A percentile compares a stretch with the other conserved stretches of the same genome.
These are phyloP conservation scores for Parapristionchus giblindavisi DNA, from an alignment of 2,888 invertebrate genomes.

Conservation along the genomic window DNA sequence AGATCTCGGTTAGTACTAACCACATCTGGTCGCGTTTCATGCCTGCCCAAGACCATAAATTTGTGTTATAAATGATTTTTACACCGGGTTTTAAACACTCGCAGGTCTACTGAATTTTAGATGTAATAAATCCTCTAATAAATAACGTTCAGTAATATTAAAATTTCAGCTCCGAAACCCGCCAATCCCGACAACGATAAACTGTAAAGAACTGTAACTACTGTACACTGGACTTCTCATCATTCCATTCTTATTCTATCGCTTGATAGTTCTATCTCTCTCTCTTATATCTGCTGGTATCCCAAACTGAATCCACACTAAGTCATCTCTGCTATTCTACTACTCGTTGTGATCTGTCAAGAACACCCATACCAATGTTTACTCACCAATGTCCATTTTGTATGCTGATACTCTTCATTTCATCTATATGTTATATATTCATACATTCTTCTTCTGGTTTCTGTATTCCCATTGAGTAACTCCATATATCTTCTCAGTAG, in stretches of 20 bases:
- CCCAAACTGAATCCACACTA: constrained; percentile 2
- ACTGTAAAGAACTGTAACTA: constrained; percentile 5
- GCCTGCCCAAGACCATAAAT: no score
- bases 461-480: no score
- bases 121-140: no score
- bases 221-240: neutral
- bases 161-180: neutral
- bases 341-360: constrained; percentile 36
- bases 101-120: no score
- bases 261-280: constrained; percentile 13
- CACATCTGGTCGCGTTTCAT: no score
- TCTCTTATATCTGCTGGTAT: constrained; percentile 29
- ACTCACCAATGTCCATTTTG: neutral
- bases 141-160: neutral
- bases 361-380: constrained; percentile 1
- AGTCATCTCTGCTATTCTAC: constrained; percentile 8
- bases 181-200: constrained; percentile 29
- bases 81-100: no score
- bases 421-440: no score
- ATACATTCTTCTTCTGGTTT: no score
- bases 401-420: neutral
- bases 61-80: no score
- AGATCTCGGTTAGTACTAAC: constrained; percentile 1
- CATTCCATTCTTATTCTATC: neutral
- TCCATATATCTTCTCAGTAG: no score